Conservation (phyloP, 2,888 invertebrate genomes). For the Holacanthella duospinosa region DNA sequence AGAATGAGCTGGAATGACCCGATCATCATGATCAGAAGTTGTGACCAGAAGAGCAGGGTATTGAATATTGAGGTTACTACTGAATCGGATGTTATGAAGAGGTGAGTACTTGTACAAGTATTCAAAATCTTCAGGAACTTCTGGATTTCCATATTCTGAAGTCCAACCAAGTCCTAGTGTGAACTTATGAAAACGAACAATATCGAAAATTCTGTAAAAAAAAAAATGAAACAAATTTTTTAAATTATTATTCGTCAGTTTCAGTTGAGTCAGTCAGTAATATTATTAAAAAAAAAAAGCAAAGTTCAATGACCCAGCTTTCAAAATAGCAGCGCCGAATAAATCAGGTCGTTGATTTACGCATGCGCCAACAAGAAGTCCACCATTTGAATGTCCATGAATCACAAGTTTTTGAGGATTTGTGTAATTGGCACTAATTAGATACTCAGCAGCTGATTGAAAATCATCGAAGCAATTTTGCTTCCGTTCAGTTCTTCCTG, state of each 20-base stretch:
- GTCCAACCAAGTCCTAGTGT: constrained; percentile 95
- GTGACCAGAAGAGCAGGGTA: constrained; percentile 85
- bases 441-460: constrained; percentile 78
- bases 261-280: not conserved
- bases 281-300: not conserved
- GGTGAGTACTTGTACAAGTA: constrained; percentile 82
- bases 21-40: constrained; percentile 89
- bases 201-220: constrained; percentile 74
- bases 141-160: constrained; percentile 88
- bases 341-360: constrained; percentile 89
- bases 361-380: constrained; percentile 83
- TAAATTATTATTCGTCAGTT: not conserved
- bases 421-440: constrained; percentile 70
- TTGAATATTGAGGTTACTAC: constrained; percentile 47
- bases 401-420: constrained; percentile 62
- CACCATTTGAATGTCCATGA: constrained; percentile 94
- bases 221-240: not conserved
- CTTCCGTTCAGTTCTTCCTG: constrained; percentile 77
- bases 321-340: constrained; percentile 81
- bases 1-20: constrained; percentile 94
- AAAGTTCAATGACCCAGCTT: constrained; percentile 74
- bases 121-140: constrained; percentile 71
- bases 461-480: constrained; percentile 98
- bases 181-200: constrained; percentile 95
- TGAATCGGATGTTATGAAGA: constrained; percentile 73